These are phyloP conservation scores for Caenorhabditis angaria DNA, from an alignment of 2,888 invertebrate genomes.

Conservation along the genomic window DNA sequence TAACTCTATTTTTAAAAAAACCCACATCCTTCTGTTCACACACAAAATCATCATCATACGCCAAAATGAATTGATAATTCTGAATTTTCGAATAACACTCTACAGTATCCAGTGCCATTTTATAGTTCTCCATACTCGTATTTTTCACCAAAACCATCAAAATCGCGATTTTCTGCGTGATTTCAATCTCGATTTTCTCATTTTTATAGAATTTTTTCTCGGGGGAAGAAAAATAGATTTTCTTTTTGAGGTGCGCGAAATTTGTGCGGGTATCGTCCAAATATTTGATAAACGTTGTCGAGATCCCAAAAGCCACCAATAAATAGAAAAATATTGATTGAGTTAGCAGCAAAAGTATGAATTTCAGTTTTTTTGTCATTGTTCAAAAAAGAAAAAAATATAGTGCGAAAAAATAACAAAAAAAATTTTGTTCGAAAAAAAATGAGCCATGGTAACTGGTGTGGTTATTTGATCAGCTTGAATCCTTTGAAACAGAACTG, in stretches of 20 bases:
- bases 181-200: neutral
- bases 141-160: conserved; percentile 7
- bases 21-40: conserved; percentile 34
- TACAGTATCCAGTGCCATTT: conserved; percentile 12
- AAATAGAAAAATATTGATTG: neutral
- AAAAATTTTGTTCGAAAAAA: no score
- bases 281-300: neutral
- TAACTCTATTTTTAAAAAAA: no score
- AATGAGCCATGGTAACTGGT: no score
- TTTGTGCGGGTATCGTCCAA: neutral
- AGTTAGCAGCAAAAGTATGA: neutral
- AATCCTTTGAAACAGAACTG: no score
- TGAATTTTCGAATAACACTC: conserved; percentile 32
- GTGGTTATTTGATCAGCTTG: no score
- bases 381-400: conserved; percentile 28
- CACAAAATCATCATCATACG: conserved; percentile 9
- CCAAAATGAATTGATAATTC: conserved; percentile 15
- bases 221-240: neutral
- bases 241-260: neutral
- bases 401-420: no score
- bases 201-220: neutral
- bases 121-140: conserved; percentile 4
- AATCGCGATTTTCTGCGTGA: conserved; percentile 1
- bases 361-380: conserved; percentile 9
- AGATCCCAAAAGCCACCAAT: neutral